phyloP scores from a whole-genome alignment of 1,140 invertebrate genomes.

The Calycopis cecrops region DNA sequence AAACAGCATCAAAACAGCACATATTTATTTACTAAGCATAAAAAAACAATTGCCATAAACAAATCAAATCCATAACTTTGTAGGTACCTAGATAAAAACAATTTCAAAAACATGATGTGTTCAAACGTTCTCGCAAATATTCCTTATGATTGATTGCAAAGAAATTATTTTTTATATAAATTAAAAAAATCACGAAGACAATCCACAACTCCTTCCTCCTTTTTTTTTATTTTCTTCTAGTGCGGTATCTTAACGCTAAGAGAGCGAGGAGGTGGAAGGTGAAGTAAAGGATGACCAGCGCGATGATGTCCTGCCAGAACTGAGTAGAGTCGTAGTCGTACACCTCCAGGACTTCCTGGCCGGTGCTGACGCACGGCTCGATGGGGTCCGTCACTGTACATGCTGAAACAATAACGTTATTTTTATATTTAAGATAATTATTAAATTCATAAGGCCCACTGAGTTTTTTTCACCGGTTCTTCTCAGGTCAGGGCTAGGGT shows the following conservation, averaged over 20 bases:
- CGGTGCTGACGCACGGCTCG: constrained; percentile 82
- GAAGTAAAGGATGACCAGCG: constrained; percentile 79
- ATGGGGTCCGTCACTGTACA: constrained; percentile 76
- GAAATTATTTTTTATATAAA: too few relatives aligned
- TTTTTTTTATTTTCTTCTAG: constrained; percentile 75
- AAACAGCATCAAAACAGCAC: neutral
- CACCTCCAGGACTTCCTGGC: constrained; percentile 81
- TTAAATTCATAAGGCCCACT: too few relatives aligned
- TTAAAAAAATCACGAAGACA: neutral
- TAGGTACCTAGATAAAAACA: too few relatives aligned
- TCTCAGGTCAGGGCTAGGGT: too few relatives aligned
- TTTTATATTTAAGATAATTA: too few relatives aligned
- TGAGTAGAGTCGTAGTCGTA: constrained; percentile 83
- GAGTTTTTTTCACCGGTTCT: too few relatives aligned
- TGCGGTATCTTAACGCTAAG: constrained; percentile 79
- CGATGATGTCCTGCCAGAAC: constrained; percentile 79
- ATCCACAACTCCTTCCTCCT: neutral
- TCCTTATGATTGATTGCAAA: too few relatives aligned
- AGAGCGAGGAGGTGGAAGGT: constrained; percentile 83
- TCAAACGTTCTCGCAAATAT: too few relatives aligned
- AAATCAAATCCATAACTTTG: neutral
- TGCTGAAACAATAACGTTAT: constrained; percentile 78
- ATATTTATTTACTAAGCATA: constrained; percentile 1
- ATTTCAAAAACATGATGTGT: too few relatives aligned
- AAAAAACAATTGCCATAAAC: neutral